Evolutionary conservation across 2,797 vertebrate genomes (phyloP), one percentile per base, ranked within the genome.

Genomic region (Thripadectes ignobilis): DNA sequence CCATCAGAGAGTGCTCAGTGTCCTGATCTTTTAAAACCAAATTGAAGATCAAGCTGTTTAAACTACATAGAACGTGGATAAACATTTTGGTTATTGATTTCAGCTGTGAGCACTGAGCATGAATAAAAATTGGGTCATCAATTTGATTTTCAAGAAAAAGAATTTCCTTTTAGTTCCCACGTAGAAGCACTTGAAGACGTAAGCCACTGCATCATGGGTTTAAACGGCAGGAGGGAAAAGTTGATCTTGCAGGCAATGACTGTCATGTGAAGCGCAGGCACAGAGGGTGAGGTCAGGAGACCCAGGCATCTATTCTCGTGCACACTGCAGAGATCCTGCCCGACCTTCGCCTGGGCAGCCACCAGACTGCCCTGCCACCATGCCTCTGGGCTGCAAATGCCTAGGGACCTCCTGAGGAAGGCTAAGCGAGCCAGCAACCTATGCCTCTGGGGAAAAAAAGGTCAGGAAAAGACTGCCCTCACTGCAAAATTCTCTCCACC

Each of bases 381-480:
- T 15, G 17, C 3, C n/a, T 17, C 14, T 5, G 3, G 4, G 9
- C 27, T 74, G 46, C 49, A 49, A 84, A 41, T 0, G 1, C 34
- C n/a, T 32, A 20, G 14, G 17, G 41, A 57, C 13, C 24, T 29
- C 38, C 62, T 54, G 39, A 71, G 57, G 45, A 51, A 75, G 45
- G 52, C 30, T 20, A 65, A 52, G 34, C 57, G 36, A 81, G 30
- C 5, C 52, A 54, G 49, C 9, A 65, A 55, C 8, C 54, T 29
- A 29, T 0, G 0, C 17, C 51, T 68, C 41, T 22, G 16, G 12
- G 45, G 17, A 21, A 34, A 74, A 74, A 41, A 13, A 24, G 48
- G 29, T 49, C 29, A 77, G 2, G 2, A 59, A 71, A 91, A 87
- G 27, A 63, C 43, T 54, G 26, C 19, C 36, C 58, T 36, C 10